Evolutionary conservation across 23 tunicate genomes (phyloP).

Genomic region (Oikopleura dioica): DNA sequence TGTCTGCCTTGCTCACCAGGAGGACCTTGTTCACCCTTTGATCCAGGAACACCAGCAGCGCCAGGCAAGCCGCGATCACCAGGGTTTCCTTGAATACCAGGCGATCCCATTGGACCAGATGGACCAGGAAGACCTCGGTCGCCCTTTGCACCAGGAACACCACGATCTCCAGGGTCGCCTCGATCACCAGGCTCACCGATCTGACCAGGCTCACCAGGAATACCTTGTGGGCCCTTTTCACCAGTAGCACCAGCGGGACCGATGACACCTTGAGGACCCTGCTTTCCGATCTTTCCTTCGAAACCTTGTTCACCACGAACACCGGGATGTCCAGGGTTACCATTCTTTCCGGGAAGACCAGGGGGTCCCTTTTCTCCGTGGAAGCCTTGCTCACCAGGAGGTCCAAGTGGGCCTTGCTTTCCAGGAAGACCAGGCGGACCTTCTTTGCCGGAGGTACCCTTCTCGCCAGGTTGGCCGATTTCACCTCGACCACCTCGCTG

Average conservation of each 20-base stretch:
- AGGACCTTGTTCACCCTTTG: slow-evolving; percentile 14
- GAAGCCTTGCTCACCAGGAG: neutral
- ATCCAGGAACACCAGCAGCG: neutral
- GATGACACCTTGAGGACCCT: slow-evolving; percentile 8
- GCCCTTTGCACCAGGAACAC: slow-evolving; percentile 7
- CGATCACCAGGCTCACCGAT: neutral
- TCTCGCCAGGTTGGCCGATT: neutral
- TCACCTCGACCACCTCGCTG: slow-evolving; percentile 5
- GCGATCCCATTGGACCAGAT: neutral
- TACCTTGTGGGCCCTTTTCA: neutral
- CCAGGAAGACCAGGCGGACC: slow-evolving; percentile 14
- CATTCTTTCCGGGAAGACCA: slow-evolving; percentile 10
- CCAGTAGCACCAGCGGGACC: slow-evolving; percentile 11
- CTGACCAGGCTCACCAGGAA: neutral
- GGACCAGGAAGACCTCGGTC: slow-evolving; percentile 12
- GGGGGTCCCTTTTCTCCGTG: neutral
- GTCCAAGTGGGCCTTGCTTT: neutral
- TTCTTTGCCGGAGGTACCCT: slow-evolving; percentile 1
- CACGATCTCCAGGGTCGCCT: neutral
- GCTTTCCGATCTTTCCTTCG: neutral
- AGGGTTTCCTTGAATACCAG: slow-evolving; percentile 4
- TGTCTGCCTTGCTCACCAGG: neutral
- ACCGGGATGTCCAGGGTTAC: slow-evolving; percentile 5
- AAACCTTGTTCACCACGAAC: neutral
- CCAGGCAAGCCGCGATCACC: neutral